These are phyloP conservation scores for Bettongia penicillata DNA, from an alignment of 2,113 vertebrate genomes.

Conservation along the genomic window DNA sequence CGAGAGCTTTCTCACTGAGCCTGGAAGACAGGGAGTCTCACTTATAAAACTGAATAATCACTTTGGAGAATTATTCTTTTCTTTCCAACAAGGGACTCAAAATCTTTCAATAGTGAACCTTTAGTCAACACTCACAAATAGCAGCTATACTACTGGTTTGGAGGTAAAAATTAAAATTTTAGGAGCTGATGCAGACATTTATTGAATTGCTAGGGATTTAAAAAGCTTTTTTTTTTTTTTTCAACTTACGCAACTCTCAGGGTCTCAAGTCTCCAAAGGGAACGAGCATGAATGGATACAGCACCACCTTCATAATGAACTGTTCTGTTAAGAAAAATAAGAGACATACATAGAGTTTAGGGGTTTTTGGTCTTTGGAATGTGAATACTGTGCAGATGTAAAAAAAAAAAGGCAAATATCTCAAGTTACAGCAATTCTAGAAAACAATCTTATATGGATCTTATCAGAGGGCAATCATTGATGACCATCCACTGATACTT, in stretches of 20 bases:
- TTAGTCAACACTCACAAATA: not conserved
- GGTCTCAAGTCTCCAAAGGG: slow-evolving; percentile 96
- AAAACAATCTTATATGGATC: not conserved
- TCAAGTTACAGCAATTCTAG: not conserved
- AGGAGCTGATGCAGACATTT: accelerated
- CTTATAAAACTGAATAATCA: too few relatives aligned
- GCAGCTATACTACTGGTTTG: not conserved
- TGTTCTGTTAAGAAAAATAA: slow-evolving; percentile 84
- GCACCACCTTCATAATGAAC: slow-evolving; percentile 97
- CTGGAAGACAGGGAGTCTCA: not conserved
- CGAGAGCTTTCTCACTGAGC: not conserved
- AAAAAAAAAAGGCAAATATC: not conserved
- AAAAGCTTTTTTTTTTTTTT: slow-evolving; percentile 5
- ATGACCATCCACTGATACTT: too few relatives aligned
- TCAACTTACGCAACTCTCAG: slow-evolving; percentile 96
- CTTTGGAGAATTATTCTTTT: not conserved
- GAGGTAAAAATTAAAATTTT: not conserved
- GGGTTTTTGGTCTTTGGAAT: not conserved
- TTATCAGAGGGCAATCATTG: not conserved
- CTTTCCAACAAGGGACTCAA: not conserved
- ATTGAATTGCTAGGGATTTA: not conserved
- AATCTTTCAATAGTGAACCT: not conserved
- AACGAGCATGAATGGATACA: slow-evolving; percentile 94
- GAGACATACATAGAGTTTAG: slow-evolving; percentile 1
- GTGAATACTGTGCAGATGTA: not conserved